Conservation (phyloP, 1,140 invertebrate genomes). For the Daktulosphaira vitifoliae region DNA sequence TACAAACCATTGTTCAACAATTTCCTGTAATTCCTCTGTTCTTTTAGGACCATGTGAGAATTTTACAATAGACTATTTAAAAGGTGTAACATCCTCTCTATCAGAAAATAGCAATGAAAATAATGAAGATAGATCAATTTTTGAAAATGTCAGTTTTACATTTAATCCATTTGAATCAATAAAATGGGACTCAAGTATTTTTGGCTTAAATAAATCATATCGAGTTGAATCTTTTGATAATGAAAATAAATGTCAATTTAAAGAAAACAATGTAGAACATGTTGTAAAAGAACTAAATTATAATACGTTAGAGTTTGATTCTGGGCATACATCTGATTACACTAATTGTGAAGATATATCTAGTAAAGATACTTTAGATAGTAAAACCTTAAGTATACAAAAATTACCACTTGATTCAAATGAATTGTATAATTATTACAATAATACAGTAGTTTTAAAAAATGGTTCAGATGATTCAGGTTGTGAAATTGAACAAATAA, state of each 20-base stretch:
- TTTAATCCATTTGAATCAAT: constrained; percentile 24
- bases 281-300: constrained; percentile 5
- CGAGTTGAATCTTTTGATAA: background rate
- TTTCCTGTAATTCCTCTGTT: constrained; percentile 40
- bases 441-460: constrained; percentile 11
- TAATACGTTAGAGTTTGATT: constrained; percentile 3
- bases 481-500: constrained; percentile 34
- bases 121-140: constrained; percentile 15
- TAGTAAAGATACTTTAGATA: constrained; percentile 12
- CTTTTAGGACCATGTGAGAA: constrained; percentile 51
- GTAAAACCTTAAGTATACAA: background rate
- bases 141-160: constrained; percentile 29
- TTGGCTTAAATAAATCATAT: constrained; percentile 11
- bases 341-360: constrained; percentile 30
- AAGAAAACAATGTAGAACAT: background rate
- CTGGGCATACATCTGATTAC: constrained; percentile 21
- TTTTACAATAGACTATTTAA: constrained; percentile 48
- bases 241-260: background rate
- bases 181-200: constrained; percentile 27
- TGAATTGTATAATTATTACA: constrained; percentile 9
- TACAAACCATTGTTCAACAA: constrained; percentile 18
- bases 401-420: constrained; percentile 10
- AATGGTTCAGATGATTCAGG: constrained; percentile 42
- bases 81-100: constrained; percentile 46
- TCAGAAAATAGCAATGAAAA: constrained; percentile 37